A percentile compares a stretch with the other conserved stretches of the same genome.
Evolutionary conservation across 1,140 invertebrate genomes (phyloP).

Genomic region (Ephestia elutella): DNA sequence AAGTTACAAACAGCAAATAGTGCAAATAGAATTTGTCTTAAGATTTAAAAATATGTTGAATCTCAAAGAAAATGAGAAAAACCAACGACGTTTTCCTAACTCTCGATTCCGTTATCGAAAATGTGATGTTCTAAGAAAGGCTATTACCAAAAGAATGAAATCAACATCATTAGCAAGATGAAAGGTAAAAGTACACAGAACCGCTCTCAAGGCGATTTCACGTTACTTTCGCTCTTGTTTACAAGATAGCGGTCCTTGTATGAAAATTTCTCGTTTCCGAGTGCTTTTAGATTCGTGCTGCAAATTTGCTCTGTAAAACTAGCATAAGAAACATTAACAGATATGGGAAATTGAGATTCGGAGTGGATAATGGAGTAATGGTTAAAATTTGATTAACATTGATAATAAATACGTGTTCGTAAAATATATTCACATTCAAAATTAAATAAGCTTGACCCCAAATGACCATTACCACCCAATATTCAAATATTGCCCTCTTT

Average conservation of each 20-base stretch:
- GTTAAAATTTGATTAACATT: too few relatives aligned
- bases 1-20: too few relatives aligned
- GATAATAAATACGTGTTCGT: too few relatives aligned
- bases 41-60: not conserved
- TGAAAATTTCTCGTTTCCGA: not conserved
- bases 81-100: too few relatives aligned
- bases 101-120: not conserved
- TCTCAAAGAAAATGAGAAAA: not conserved
- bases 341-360: too few relatives aligned
- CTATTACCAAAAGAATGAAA: slow-evolving; percentile 2
- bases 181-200: slow-evolving; percentile 3
- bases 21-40: not conserved
- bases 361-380: too few relatives aligned
- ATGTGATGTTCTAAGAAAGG: not conserved
- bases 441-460: too few relatives aligned
- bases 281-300: not conserved
- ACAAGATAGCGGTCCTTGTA: not conserved
- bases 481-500: too few relatives aligned
- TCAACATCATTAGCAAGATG: slow-evolving; percentile 3
- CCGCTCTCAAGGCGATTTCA: not conserved
- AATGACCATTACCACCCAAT: too few relatives aligned
- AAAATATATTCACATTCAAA: too few relatives aligned
- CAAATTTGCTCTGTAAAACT: not conserved
- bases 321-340: not conserved
- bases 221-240: not conserved